Evolutionary conservation across 2,888 invertebrate species (phyloP).

Genomic region (Trachelus stipa): DNA sequence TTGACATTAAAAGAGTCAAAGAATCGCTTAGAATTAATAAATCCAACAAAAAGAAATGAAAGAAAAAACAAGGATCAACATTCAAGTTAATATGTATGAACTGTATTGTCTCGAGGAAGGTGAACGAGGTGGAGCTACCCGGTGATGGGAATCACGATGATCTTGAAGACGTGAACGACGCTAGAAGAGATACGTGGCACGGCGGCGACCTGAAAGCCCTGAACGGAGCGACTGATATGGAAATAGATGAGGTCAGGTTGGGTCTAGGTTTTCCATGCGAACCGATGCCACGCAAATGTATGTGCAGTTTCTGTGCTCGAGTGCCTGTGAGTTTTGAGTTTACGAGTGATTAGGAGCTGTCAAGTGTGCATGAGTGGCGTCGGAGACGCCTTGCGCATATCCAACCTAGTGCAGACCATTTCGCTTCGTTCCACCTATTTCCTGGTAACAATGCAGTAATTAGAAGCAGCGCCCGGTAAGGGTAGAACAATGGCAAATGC

Average conservation of each 20-base stretch:
- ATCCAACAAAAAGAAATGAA: neutral
- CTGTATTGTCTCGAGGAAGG: neutral
- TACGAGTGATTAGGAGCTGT: neutral
- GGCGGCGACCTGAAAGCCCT: neutral
- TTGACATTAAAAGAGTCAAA: slow-evolving; percentile 19
- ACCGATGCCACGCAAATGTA: neutral
- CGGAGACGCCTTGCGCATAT: neutral
- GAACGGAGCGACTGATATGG: neutral
- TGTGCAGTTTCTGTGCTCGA: neutral
- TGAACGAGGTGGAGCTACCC: neutral
- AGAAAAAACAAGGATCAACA: slow-evolving; percentile 20
- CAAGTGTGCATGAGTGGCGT: neutral
- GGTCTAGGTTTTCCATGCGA: neutral
- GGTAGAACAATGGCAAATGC: slow-evolving; percentile 31
- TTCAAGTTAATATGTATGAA: neutral
- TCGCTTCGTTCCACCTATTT: slow-evolving; percentile 4
- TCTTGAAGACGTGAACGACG: neutral
- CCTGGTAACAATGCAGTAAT: slow-evolving; percentile 40
- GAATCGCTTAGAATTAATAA: neutral
- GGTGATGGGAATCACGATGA: neutral
- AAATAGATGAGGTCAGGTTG: neutral
- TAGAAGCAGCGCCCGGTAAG: slow-evolving; percentile 34
- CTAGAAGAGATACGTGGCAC: neutral
- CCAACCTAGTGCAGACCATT: neutral
- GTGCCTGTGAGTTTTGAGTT: neutral